These are phyloP conservation scores for Pomatostomus ruficeps DNA, from an alignment of 2,113 vertebrate species.

Conservation along the genomic window DNA sequence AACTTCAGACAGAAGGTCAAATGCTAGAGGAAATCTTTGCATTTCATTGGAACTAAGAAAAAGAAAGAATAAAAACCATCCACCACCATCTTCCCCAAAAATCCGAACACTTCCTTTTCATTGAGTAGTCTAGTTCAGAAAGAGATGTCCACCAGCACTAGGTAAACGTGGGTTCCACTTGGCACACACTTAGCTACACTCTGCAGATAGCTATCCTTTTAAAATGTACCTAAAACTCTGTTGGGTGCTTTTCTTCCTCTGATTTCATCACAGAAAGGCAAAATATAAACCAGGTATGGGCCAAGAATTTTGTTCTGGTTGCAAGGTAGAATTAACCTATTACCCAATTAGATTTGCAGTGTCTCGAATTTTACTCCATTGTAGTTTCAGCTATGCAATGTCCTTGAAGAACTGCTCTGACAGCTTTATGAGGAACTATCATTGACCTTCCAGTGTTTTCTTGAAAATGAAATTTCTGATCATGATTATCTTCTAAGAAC, in stretches of 20 bases:
- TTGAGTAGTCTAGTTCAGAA: not conserved
- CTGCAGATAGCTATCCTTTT: not conserved
- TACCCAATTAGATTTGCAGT: not conserved
- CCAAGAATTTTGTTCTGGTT: not conserved
- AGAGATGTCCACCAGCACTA: not conserved
- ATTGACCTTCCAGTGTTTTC: not conserved
- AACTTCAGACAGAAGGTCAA: not conserved
- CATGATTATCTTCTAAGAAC: not conserved
- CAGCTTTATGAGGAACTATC: not conserved
- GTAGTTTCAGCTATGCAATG: not conserved
- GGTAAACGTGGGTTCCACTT: not conserved
- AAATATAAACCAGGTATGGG: not conserved
- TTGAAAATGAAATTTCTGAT: not conserved
- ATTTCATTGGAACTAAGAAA: not conserved
- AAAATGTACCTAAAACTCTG: not conserved
- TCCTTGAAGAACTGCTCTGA: not conserved
- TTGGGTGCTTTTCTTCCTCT: not conserved
- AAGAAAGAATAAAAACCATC: not conserved
- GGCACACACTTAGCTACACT: not conserved
- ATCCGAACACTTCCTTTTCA: not conserved
- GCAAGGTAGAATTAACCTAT: not conserved
- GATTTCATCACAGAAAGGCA: not conserved
- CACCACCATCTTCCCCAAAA: rapidly evolving
- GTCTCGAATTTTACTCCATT: not conserved
- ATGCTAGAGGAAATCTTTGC: not conserved